Base-by-base conservation (phyloP, 2,888 invertebrate genomes). In the Rotaria sp. region DNA sequence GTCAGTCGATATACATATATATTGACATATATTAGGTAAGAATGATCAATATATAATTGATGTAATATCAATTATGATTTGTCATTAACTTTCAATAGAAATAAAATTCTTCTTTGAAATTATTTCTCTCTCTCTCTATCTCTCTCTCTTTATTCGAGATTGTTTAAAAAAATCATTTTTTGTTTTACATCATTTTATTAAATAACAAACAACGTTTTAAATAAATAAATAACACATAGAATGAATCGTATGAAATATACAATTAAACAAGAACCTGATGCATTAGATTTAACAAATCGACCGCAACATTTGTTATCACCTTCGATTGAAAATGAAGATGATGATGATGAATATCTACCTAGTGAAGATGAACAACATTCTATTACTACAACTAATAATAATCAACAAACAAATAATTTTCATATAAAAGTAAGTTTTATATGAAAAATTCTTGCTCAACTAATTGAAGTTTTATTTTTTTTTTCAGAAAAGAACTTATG, bases 281-380 rank as follows among this genome's bases (percentile, higher is more conserved):
- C 67, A 35, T 67, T 67, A 21, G 67, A 67, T 67, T 67, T 67
- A 67, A 35, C 35, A 8, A 67, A 67, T 67, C 67, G 67, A 3
- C 67, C 67, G 2, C 67, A 67, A 67, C 67, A 67, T 67, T 38
- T 67, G 21, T 67, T 67, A 35, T 67, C 67, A 35, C 67, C 67
- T 2, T 67, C 67, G 8, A 67, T 67, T 38, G 67, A 67, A 18
- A 67, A 67, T 21, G 67, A 59, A 30, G 59, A 67, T 52, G 52
- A 52, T 35, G 67, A 67, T 35, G 67, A 67, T 35, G 67, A 67
- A 21, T 67, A 67, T 67, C 35, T 67, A 18, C 67, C 35, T 67
- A 67, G 67, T 38, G 67, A 67, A 18, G 67, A 67, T 67, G 67
- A 67, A 67, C 67, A 67, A 67, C 67, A 67, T 67, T n/a, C n/a